phyloP scores from a whole-genome alignment of 2,797 vertebrate genomes.

The Anas bahamensis region DNA sequence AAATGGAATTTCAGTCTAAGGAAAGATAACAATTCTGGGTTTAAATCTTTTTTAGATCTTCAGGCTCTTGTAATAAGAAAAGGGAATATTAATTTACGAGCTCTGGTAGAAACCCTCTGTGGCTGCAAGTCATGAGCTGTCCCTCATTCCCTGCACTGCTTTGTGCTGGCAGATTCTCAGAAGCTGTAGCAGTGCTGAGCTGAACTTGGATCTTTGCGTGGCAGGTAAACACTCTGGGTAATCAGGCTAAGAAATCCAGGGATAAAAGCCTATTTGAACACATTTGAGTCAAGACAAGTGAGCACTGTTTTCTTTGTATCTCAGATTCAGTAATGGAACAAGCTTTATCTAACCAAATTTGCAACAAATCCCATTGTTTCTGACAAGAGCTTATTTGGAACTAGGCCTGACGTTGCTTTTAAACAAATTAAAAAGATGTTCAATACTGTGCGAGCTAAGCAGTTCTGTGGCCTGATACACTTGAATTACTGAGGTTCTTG shows the following conservation, averaged over 20 bases:
- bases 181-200: background rate
- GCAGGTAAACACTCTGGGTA: background rate
- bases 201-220: background rate
- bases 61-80: background rate
- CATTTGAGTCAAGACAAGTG: background rate
- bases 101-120: background rate
- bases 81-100: background rate
- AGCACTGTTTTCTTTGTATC: conserved; percentile 24
- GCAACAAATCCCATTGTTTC: background rate
- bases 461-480: background rate
- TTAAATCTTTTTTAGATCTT: background rate
- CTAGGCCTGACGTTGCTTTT: conserved; percentile 10
- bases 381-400: conserved; percentile 15
- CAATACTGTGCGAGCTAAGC: background rate
- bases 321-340: conserved; percentile 1
- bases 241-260: background rate
- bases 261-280: background rate
- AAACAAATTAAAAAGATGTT: conserved; percentile 11
- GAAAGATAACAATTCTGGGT: background rate
- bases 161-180: background rate
- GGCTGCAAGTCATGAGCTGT: background rate
- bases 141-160: background rate
- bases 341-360: conserved; percentile 9
- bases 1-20: background rate
- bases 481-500: background rate